Evolutionary conservation across 1,140 invertebrate species (phyloP), one percentile per base, ranked within the genome.

Genomic region (Amyelois transitella): DNA sequence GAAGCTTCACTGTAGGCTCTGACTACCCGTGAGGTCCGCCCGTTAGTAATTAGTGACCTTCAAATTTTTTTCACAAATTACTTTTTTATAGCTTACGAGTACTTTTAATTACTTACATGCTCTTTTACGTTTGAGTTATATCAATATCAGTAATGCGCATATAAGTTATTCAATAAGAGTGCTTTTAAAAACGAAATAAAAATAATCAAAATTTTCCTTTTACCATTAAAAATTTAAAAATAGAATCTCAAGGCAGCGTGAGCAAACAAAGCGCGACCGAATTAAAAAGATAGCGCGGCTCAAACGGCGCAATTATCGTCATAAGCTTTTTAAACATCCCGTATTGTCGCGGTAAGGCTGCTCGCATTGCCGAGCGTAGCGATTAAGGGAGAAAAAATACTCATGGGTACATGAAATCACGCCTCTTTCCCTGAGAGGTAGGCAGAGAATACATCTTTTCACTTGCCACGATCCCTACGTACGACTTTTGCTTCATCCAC

Each of bases 131-230:
- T 5, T 24, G 22, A 8, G 4, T 10, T 32, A 32, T 32, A 12
- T 6, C 12, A 32, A 10, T 32, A 12, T 32, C 10, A 10, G 6
- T 6, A 12, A 32, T 32, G 4, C 12, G 12, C 12, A 10, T 32
- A 54, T 50, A 49, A 47, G 50, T 51, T 48, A 44, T 53, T 22
- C 43, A 32, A 32, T 6, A 14, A n/a, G 1, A n/a, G 1, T 3
- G 17, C 12, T 38, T n/a, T 14, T 14, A 38, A n/a, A 38, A 14
- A 38, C 17, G 12, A 32, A 32, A 32, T 38, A 2, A 38, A 38
- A 38, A 38, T 8, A 38, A 14, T 2, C 32, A 38, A 38, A 38
- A 38, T n/a, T n/a, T n/a, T n/a, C n/a, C n/a, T n/a, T n/a, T n/a
- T n/a, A n/a, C n/a, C n/a, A n/a, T n/a, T n/a, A n/a, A n/a, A n/a